Base-by-base conservation (phyloP, 2,888 invertebrate genomes). In the Balanococcus diminutus region DNA sequence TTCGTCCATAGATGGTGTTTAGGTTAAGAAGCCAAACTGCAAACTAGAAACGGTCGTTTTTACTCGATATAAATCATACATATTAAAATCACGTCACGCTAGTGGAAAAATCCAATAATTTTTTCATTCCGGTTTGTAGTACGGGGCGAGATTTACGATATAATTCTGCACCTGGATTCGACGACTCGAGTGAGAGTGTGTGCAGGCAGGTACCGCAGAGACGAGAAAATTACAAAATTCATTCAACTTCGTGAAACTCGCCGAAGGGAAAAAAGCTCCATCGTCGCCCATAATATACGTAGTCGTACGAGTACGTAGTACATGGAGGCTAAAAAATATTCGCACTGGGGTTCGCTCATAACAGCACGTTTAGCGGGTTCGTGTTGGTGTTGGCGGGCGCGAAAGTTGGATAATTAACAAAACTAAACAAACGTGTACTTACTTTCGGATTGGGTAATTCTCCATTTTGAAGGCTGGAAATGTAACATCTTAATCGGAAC, bases 361-460 rank as follows among this genome's bases (percentile, higher is more conserved):
- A 19, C 82, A 86, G 11, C 16, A 31, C 46, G 56, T 51, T 39
- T 25, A 31, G n/a, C 22, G 36, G 81, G 36, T 16, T 28, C 2
- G 9, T 22, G 42, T 39, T 31, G 28, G 1, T 16, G 16, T 8
- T 56, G 5, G 25, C 39, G 72, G 36, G 25, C 39, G 72, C 32
- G 28, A 83, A 83, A 82, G 14, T 46, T 8, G 42, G 51, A 28
- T 67, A 67, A 67, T 67, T 28, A 67, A 67, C 67, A 67, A 67
- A 67, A 81, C 39, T 6, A 86, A 56, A 42, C 51, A 31, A 28
- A 28, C 28, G 42, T 28, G 32, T 85, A 89, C 90, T 91, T 91
- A 98, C 98, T 95, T 98, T 98, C 82, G 98, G 98, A 91, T 98
- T 98, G 87, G 98, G 98, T 88, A 98, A 92, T 91, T 98, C 98